Percentiles rank a stretch among this genome's conserved stretches.
These are phyloP conservation scores for Zaprionus taronus DNA, from an alignment of 1,140 invertebrate species.

Conservation along the genomic window DNA sequence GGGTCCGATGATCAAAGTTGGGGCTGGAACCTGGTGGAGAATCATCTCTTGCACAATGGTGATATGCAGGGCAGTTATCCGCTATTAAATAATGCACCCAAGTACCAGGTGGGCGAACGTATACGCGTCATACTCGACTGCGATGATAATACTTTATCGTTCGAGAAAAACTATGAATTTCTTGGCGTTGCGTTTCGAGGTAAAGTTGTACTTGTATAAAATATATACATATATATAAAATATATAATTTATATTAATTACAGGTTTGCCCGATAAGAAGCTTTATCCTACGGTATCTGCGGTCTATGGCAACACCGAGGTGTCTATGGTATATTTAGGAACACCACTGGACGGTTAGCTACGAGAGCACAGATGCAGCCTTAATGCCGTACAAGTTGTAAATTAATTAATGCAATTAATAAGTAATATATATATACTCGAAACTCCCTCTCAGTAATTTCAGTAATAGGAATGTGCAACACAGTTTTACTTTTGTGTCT, in stretches of 20 bases:
- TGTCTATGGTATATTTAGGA: constrained; percentile 99
- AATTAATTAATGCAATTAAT: constrained; percentile 49
- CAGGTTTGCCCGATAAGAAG: constrained; percentile 96
- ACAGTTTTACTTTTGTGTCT: constrained; percentile 42
- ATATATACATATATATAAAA: not conserved
- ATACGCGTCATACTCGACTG: constrained; percentile 99
- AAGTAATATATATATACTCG: constrained; percentile 35
- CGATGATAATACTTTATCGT: constrained; percentile 98
- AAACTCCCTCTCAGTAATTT: constrained; percentile 33
- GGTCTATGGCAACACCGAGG: constrained; percentile 99
- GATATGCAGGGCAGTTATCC: constrained; percentile 98
- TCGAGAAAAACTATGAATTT: constrained; percentile 99
- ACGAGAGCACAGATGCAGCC: constrained; percentile 46
- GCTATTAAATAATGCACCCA: constrained; percentile 97
- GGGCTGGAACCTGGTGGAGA: constrained; percentile 99
- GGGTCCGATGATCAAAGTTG: constrained; percentile 98
- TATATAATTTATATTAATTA: constrained; percentile 68
- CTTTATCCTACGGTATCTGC: constrained; percentile 98
- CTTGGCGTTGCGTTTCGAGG: constrained; percentile 98
- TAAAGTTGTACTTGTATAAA: constrained; percentile 79
- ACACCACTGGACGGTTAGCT: constrained; percentile 95
- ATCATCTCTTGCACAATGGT: constrained; percentile 98
- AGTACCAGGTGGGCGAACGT: constrained; percentile 99
- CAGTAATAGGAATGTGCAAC: constrained; percentile 36
- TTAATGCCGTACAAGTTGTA: constrained; percentile 71